Percentiles rank a stretch among this genome's conserved stretches.
Conservation (phyloP, 1,140 invertebrate genomes). For the Pogonomyrmex californicus region DNA sequence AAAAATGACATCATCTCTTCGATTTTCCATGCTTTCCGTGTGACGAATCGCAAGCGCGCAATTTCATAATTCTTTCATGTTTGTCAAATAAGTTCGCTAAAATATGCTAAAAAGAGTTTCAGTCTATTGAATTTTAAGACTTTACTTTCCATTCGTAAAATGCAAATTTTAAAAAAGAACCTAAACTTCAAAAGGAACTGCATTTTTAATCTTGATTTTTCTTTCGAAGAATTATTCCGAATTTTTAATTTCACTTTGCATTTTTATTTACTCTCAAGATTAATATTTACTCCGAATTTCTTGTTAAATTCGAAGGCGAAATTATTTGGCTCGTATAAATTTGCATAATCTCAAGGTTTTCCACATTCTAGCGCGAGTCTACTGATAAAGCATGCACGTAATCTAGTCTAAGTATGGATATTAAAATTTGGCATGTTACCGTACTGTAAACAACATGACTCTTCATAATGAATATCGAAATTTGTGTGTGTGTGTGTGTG, state of each 20-base stretch:
- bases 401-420: slow-evolving; percentile 56
- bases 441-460: not conserved
- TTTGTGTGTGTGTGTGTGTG: too few relatives aligned
- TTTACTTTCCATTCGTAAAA: not conserved
- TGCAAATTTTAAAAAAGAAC: not conserved
- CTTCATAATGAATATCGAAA: not conserved
- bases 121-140: not conserved
- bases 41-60: not conserved
- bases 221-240: not conserved
- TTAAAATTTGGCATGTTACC: slow-evolving; percentile 37
- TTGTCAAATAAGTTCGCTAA: not conserved
- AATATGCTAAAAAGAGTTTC: not conserved
- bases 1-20: slow-evolving; percentile 54
- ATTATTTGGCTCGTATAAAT: not conserved
- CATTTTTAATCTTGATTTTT: not conserved
- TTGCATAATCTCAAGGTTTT: slow-evolving; percentile 73
- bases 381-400: slow-evolving; percentile 69
- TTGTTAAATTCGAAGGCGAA: not conserved
- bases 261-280: not conserved
- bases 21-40: not conserved
- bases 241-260: not conserved
- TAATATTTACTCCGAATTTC: not conserved
- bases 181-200: not conserved
- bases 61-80: slow-evolving; percentile 10
- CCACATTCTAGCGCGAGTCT: slow-evolving; percentile 73